phyloP scores from a whole-genome alignment of 2,113 vertebrate species.

The Pterocles orientalis region DNA sequence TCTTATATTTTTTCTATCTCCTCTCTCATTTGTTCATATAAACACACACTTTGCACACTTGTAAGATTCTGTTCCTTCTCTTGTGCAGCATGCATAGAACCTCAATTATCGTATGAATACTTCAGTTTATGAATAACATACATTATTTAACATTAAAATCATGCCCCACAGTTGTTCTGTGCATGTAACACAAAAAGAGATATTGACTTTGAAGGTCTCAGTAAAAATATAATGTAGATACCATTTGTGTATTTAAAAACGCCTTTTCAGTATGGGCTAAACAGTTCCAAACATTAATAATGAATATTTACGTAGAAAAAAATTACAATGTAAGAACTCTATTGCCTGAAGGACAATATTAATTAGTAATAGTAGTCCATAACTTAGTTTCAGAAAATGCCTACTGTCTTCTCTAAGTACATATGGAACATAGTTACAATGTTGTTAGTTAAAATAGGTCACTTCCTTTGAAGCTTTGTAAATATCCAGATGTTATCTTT shows the following conservation, averaged over 20 bases:
- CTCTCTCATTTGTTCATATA: background rate
- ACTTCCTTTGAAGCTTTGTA: constrained; percentile 78
- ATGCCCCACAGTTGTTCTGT: constrained; percentile 23
- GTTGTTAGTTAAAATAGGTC: constrained; percentile 75
- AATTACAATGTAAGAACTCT: constrained; percentile 35
- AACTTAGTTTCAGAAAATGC: constrained; percentile 59
- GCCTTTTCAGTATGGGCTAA: constrained; percentile 41
- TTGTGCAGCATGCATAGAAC: background rate
- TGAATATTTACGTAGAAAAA: constrained; percentile 64
- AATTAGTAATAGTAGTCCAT: constrained; percentile 65
- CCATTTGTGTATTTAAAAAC: constrained; percentile 47
- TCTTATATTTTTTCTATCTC: background rate
- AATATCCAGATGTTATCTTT: constrained; percentile 76
- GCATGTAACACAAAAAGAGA: background rate
- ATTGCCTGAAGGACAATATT: constrained; percentile 66
- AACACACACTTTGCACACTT: background rate
- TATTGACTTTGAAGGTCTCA: constrained; percentile 49
- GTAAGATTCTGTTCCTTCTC: background rate
- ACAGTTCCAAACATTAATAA: constrained; percentile 67
- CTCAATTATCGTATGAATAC: constrained; percentile 34
- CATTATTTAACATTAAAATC: constrained; percentile 57
- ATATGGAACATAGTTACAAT: constrained; percentile 21
- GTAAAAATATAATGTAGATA: constrained; percentile 26
- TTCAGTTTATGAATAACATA: constrained; percentile 34
- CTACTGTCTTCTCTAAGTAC: background rate